Conservation (phyloP, 2,113 vertebrate genomes). For the Muntiacus muntjak region DNA sequence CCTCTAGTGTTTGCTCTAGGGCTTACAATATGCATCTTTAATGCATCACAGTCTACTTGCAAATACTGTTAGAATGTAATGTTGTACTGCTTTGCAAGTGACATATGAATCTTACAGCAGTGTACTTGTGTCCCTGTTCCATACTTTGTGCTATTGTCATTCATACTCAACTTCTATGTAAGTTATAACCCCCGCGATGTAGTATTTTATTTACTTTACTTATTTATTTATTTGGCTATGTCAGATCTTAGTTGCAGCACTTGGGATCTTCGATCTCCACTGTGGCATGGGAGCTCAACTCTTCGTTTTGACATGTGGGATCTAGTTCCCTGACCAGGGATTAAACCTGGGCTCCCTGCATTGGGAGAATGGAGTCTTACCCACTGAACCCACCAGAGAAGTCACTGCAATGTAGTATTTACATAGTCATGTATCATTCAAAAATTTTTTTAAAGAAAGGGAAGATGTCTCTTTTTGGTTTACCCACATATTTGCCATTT, state of each 20-base stretch:
- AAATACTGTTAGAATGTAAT: neutral
- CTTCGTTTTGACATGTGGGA: neutral
- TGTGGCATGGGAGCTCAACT: neutral
- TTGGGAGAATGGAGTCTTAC: neutral
- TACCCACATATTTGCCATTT: neutral
- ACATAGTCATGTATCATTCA: neutral
- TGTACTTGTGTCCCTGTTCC: neutral
- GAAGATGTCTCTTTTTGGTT: neutral
- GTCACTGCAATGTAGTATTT: neutral
- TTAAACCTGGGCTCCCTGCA: neutral
- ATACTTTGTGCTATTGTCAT: neutral
- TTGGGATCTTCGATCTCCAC: neutral
- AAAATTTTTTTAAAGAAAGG: neutral
- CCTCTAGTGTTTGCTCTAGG: neutral
- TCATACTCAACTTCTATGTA: neutral
- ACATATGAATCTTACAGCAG: neutral
- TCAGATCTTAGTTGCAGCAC: neutral
- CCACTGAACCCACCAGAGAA: neutral
- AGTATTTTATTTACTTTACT: neutral
- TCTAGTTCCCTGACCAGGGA: neutral
- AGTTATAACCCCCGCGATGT: neutral
- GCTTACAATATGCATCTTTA: neutral
- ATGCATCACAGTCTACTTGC: neutral
- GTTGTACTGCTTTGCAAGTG: neutral
- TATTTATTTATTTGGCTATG: neutral